Evolutionary conservation across 2,797 vertebrate genomes (phyloP), one percentile per base, ranked within the genome.

Genomic region (Podarcis lilfordi): DNA sequence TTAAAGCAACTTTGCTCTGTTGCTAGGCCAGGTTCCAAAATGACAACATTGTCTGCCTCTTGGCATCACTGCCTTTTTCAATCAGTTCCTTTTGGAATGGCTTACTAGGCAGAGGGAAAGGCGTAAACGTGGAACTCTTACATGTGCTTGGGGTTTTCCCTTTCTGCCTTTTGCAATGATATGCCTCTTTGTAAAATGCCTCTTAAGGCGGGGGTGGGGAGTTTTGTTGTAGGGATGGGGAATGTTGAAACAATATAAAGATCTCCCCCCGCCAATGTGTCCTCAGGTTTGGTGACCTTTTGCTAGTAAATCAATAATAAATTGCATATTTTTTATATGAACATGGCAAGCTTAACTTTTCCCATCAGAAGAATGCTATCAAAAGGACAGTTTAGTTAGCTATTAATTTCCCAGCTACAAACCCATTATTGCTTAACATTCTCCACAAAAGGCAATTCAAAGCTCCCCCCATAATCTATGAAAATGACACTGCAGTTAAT

Each of bases 41-140:
- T 3, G 23, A 29, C 37, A 50, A 21, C 29, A 59, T 69, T 37
- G 27, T 40, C 69, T 8, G 29, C 61, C 21, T 19, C 21, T 2
- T 64, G 15, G 37, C 13, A 82, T 84, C 8, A 8, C 69, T 50
- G 68, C 68, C 66, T 32, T 83, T 71, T 80, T 35, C 13, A 35
- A 68, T 80, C n/a, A 19, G 23, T 23, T 68, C 4, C 25, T 27
- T 86, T n/a, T 37, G 43, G 50, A 86, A 40, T 13, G 6, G 90
- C 92, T 89, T 91, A 84, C 77, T 89, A 91, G 80, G 93, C 0
- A 69, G 92, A 89, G 84, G 84, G 88, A 85, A 35, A 92, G 61
- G 66, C 35, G 84, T 87, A 86, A 93, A 88, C 92, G 89, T 79
- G 79, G 75, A 93, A 92, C 92, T 88, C 74, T 91, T 89, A 85